Conservation (phyloP, 2,113 vertebrate species). For the Lasiurus borealis region DNA sequence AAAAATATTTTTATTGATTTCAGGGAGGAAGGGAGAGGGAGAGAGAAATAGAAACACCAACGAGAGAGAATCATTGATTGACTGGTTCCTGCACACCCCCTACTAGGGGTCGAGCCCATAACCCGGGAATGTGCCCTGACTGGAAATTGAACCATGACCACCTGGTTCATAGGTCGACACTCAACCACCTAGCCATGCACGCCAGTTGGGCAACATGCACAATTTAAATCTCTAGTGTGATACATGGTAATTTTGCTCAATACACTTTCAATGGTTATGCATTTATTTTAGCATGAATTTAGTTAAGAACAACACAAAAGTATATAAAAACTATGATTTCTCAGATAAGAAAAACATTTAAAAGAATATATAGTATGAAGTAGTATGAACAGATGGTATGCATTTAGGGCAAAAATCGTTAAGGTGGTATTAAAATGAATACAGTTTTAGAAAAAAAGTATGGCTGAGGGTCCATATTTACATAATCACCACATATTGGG, state of each 20-base stretch:
- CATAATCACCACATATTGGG: accelerated
- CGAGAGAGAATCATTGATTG: too few species aligned
- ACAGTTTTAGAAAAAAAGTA: neutral
- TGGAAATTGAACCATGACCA: too few species aligned
- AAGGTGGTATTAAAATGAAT: neutral
- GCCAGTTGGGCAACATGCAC: too few species aligned
- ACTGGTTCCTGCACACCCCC: too few species aligned
- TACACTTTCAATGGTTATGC: neutral
- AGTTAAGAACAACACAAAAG: slow-evolving; percentile 15
- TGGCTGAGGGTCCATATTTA: neutral
- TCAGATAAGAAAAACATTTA: neutral
- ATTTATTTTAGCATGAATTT: neutral
- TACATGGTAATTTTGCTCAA: neutral
- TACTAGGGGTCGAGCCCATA: too few species aligned
- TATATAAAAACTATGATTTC: neutral
- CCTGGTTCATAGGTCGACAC: too few species aligned
- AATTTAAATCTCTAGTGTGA: neutral
- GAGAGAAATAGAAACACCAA: too few species aligned
- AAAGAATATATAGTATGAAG: neutral
- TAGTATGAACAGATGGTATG: neutral
- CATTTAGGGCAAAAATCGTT: neutral
- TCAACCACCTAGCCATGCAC: too few species aligned
- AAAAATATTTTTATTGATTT: too few species aligned
- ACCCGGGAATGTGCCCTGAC: too few species aligned
- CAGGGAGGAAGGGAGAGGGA: too few species aligned